Conservation (phyloP, 2,113 vertebrate genomes). For the Rattus norvegicus region DNA sequence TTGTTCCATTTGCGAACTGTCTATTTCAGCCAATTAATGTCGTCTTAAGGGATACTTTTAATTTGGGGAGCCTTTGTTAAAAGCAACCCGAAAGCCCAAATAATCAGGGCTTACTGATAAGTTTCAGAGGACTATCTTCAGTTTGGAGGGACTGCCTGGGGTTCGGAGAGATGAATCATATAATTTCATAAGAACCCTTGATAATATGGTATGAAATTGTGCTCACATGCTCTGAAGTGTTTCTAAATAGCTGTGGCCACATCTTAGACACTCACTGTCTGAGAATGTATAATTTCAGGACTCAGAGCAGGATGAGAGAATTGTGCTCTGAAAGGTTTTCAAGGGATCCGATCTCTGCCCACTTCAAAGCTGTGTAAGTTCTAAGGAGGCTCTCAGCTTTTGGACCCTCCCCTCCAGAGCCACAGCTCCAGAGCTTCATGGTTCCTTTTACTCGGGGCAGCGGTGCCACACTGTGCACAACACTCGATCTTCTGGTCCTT, state of each 20-base stretch:
- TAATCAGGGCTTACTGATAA: constrained; percentile 6
- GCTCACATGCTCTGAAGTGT: constrained; percentile 69
- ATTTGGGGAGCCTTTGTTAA: constrained; percentile 71
- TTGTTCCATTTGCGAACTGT: constrained; percentile 57
- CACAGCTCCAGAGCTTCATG: background rate
- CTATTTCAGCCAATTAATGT: constrained; percentile 50
- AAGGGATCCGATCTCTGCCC: background rate
- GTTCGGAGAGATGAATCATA: constrained; percentile 63
- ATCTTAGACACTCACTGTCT: constrained; percentile 77
- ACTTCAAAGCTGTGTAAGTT: background rate
- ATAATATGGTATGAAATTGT: constrained; percentile 72
- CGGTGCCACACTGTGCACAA: background rate
- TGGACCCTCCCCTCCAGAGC: background rate
- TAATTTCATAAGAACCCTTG: constrained; percentile 72
- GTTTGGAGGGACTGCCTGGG: constrained; percentile 12
- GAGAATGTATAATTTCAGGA: constrained; percentile 79
- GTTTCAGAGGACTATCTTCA: constrained; percentile 48
- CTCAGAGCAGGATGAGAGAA: constrained; percentile 35
- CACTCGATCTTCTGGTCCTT: background rate
- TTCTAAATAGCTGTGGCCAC: constrained; percentile 75
- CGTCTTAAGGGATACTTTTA: constrained; percentile 55
- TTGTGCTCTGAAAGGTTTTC: constrained; percentile 36
- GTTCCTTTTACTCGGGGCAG: background rate
- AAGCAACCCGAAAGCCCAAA: constrained; percentile 49
- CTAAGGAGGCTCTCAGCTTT: background rate